These are phyloP conservation scores for Stenodera caucasica DNA, from an alignment of 2,888 invertebrate species.

Conservation along the genomic window DNA sequence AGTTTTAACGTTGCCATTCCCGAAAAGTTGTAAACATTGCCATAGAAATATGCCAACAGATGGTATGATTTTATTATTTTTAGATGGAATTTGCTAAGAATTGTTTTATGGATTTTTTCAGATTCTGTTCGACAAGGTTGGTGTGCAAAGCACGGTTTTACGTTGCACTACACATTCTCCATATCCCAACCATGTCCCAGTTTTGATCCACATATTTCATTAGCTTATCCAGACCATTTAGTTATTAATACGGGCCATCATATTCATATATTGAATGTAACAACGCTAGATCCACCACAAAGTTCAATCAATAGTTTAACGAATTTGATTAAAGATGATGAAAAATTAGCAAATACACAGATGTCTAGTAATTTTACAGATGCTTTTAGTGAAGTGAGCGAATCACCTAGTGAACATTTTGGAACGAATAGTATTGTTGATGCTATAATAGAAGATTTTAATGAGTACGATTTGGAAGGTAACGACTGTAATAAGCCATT, in stretches of 20 bases:
- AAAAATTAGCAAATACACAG: conserved; percentile 32
- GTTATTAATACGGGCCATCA: conserved; percentile 56
- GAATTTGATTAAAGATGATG: conserved; percentile 43
- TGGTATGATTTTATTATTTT: too few relatives aligned
- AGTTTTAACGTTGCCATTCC: conserved; percentile 67
- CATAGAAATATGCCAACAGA: conserved; percentile 38
- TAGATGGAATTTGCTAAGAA: too few relatives aligned
- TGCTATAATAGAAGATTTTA: conserved; percentile 55
- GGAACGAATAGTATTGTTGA: conserved; percentile 51
- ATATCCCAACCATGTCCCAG: conserved; percentile 77
- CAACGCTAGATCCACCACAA: conserved; percentile 46
- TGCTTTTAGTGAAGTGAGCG: conserved; percentile 52
- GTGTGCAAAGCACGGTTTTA: conserved; percentile 87
- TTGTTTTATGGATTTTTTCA: conserved; percentile 30
- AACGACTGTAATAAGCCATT: conserved; percentile 55
- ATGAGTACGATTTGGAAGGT: conserved; percentile 55
- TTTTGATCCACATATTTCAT: conserved; percentile 52
- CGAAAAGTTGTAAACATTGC: conserved; percentile 63
- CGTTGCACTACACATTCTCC: conserved; percentile 89
- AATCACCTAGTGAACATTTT: conserved; percentile 51
- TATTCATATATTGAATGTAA: conserved; percentile 53
- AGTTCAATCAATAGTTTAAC: conserved; percentile 34
- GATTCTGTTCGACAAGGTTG: conserved; percentile 49
- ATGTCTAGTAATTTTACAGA: conserved; percentile 42
- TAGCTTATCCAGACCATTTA: conserved; percentile 54